phyloP scores from a whole-genome alignment of 2,113 vertebrate genomes.

The Elgaria multicarinata region DNA sequence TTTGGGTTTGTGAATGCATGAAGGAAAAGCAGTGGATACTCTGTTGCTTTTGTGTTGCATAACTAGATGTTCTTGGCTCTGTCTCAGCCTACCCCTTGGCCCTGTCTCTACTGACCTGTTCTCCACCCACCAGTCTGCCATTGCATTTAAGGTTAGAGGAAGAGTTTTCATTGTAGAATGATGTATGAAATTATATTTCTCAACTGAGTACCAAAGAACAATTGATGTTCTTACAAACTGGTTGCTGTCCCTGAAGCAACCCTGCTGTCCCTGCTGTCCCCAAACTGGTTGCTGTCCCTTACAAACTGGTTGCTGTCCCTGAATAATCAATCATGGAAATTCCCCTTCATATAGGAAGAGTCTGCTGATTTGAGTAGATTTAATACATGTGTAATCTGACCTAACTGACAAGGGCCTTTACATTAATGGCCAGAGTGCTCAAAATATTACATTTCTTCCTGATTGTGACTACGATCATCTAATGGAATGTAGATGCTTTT shows the following conservation, averaged over 20 bases:
- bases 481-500: background rate
- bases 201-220: background rate
- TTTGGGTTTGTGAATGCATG: too few relatives aligned
- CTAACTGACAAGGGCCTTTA: background rate
- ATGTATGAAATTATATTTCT: constrained; percentile 18
- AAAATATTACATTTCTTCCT: background rate
- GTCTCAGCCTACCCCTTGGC: too few relatives aligned
- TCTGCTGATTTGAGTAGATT: constrained; percentile 8
- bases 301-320: background rate
- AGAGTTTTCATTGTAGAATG: constrained; percentile 10
- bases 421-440: background rate
- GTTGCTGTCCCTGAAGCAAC: background rate
- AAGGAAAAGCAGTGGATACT: too few relatives aligned
- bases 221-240: background rate
- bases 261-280: too few relatives aligned
- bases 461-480: background rate
- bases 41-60: too few relatives aligned
- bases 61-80: too few relatives aligned
- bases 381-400: background rate
- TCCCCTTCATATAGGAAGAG: background rate
- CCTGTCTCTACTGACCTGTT: too few relatives aligned
- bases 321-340: background rate
- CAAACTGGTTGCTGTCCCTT: background rate
- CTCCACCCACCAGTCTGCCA: too few relatives aligned
- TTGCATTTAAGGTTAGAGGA: background rate